These are phyloP conservation scores for Chironomus tepperi DNA, from an alignment of 1,140 invertebrate genomes.

Conservation along the genomic window DNA sequence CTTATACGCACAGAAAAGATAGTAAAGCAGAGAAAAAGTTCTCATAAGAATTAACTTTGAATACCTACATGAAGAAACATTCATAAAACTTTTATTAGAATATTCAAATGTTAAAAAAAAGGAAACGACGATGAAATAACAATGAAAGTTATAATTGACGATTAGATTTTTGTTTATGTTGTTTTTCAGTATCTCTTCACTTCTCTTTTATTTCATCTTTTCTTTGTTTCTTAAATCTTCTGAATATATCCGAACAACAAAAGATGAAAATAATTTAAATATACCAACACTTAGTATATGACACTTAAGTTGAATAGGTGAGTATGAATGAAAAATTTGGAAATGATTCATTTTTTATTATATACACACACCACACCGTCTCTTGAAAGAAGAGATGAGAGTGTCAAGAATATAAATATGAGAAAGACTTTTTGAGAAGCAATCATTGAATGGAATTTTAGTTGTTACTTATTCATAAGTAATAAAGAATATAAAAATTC, in stretches of 20 bases:
- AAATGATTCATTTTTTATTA: conserved; percentile 3
- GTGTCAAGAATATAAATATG: not conserved
- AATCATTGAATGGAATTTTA: not conserved
- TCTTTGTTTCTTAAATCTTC: not conserved
- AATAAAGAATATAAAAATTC: too few species aligned
- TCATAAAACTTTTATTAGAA: conserved; percentile 2
- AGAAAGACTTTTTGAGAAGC: not conserved
- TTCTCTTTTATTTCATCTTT: not conserved
- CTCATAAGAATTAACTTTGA: not conserved
- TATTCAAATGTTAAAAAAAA: not conserved
- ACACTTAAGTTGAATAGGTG: not conserved
- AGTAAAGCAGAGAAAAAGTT: not conserved
- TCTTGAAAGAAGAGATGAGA: not conserved
- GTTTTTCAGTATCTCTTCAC: not conserved
- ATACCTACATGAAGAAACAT: not conserved
- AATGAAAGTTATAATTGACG: conserved; percentile 20
- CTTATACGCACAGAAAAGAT: too few species aligned
- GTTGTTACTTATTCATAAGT: not conserved
- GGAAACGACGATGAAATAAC: conserved; percentile 7
- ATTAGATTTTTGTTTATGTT: conserved; percentile 23
- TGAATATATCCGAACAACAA: not conserved
- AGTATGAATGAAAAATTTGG: conserved; percentile 9
- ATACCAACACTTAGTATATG: conserved; percentile 2
- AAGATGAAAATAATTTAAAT: conserved; percentile 15
- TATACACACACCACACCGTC: not conserved